Conservation (phyloP, 2,113 vertebrate species). For the Siphamia tubifer region DNA sequence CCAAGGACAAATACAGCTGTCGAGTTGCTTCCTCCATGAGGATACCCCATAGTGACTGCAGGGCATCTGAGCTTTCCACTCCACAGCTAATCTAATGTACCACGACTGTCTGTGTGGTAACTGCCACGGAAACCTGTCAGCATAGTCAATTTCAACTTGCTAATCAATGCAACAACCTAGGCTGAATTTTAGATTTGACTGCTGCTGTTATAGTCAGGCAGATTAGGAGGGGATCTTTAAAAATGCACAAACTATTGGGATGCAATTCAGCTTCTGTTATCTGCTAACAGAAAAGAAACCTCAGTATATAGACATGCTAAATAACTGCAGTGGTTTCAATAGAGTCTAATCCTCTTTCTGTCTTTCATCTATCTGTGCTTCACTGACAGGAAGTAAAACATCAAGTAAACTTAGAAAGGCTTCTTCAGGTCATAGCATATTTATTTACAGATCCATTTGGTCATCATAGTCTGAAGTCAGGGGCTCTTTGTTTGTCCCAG, state of each 20-base stretch:
- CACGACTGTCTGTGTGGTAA: slow-evolving; percentile 41
- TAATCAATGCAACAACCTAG: slow-evolving; percentile 45
- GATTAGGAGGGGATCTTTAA: neutral
- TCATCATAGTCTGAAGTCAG: slow-evolving; percentile 1
- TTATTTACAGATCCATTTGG: slow-evolving; percentile 18
- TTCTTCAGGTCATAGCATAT: slow-evolving; percentile 20
- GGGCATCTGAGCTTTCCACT: slow-evolving; percentile 58
- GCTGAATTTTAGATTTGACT: slow-evolving; percentile 25
- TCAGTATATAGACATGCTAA: neutral
- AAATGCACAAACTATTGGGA: neutral
- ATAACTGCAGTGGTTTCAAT: neutral
- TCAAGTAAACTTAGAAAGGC: slow-evolving; percentile 19
- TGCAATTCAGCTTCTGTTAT: neutral
- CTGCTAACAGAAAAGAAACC: neutral
- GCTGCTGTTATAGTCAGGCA: neutral
- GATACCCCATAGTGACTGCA: slow-evolving; percentile 52
- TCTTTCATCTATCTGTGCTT: neutral
- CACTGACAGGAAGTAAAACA: neutral
- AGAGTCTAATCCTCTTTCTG: neutral
- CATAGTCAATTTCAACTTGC: slow-evolving; percentile 25
- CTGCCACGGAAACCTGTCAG: slow-evolving; percentile 42
- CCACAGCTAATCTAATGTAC: slow-evolving; percentile 63
- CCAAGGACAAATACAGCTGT: slow-evolving; percentile 64
- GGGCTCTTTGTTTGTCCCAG: slow-evolving; percentile 3
- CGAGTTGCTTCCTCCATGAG: slow-evolving; percentile 49